Percentiles rank a stretch among this genome's conserved stretches.
Evolutionary conservation across 2,113 vertebrate species (phyloP).

Genomic region (Tretioscincus oriximinensis): DNA sequence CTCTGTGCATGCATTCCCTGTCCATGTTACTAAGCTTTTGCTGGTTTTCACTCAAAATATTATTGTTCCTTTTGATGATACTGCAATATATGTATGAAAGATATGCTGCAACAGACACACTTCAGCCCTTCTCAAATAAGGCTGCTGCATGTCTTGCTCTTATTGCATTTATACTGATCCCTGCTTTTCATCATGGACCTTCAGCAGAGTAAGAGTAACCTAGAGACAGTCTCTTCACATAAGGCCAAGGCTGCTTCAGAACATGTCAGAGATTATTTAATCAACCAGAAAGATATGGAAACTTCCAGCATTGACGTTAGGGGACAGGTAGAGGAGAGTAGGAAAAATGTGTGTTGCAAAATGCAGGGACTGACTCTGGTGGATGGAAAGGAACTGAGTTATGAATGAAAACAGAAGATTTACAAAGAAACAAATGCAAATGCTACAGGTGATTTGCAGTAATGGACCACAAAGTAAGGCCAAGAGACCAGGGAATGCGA

Average conservation of each 20-base stretch:
- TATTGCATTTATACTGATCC: background rate
- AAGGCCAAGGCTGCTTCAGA: constrained; percentile 33
- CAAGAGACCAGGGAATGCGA: too few relatives aligned
- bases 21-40: too few relatives aligned
- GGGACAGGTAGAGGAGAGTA: constrained; percentile 70
- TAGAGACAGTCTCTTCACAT: constrained; percentile 44
- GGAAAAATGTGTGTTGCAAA: constrained; percentile 33
- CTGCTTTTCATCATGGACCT: background rate
- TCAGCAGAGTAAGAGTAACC: constrained; percentile 36
- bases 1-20: too few relatives aligned
- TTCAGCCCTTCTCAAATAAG: background rate
- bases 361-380: background rate
- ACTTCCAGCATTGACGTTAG: constrained; percentile 64
- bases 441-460: too few relatives aligned
- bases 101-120: background rate
- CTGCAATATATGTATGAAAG: too few relatives aligned
- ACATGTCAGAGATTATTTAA: constrained; percentile 63
- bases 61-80: background rate
- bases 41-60: too few relatives aligned
- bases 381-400: background rate
- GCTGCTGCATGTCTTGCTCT: background rate
- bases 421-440: too few relatives aligned
- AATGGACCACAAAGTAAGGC: too few relatives aligned
- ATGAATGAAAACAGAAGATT: background rate
- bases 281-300: constrained; percentile 52